A percentile compares a stretch with the other conserved stretches of the same genome.
Conservation (phyloP, 2,113 vertebrate species). For the Leptodactylus fuscus region DNA sequence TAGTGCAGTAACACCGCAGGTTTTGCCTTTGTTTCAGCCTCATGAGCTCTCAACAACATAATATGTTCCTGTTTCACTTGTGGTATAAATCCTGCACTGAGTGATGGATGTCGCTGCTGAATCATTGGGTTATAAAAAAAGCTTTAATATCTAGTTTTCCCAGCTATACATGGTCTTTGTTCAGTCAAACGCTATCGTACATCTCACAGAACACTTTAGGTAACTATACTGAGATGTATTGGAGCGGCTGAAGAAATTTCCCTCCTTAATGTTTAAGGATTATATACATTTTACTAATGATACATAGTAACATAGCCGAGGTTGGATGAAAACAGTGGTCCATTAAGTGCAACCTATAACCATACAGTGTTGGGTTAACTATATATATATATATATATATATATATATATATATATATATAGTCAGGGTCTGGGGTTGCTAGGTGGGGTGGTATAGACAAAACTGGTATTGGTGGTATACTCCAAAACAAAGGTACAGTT, state of each 20-base stretch:
- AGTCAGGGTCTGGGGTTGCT: too few relatives aligned
- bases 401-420: too few relatives aligned
- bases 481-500: too few relatives aligned
- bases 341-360: too few relatives aligned
- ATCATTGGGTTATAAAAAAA: conserved; percentile 60
- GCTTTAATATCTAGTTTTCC: conserved; percentile 55
- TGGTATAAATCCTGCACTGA: conserved; percentile 61
- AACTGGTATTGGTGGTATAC: too few relatives aligned
- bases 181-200: conserved; percentile 56
- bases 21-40: conserved; percentile 41
- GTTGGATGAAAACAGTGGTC: too few relatives aligned
- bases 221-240: conserved; percentile 40
- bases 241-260: neutral
- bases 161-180: conserved; percentile 51
- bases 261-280: neutral
- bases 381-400: too few relatives aligned
- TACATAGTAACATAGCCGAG: too few relatives aligned
- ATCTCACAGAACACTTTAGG: conserved; percentile 43
- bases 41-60: conserved; percentile 52
- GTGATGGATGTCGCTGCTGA: conserved; percentile 60
- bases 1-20: neutral
- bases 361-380: too few relatives aligned
- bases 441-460: too few relatives aligned
- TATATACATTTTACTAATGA: neutral
- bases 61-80: conserved; percentile 60